Evolutionary conservation across 2,888 invertebrate genomes (phyloP).

Genomic region (Tanypteryx hageni): DNA sequence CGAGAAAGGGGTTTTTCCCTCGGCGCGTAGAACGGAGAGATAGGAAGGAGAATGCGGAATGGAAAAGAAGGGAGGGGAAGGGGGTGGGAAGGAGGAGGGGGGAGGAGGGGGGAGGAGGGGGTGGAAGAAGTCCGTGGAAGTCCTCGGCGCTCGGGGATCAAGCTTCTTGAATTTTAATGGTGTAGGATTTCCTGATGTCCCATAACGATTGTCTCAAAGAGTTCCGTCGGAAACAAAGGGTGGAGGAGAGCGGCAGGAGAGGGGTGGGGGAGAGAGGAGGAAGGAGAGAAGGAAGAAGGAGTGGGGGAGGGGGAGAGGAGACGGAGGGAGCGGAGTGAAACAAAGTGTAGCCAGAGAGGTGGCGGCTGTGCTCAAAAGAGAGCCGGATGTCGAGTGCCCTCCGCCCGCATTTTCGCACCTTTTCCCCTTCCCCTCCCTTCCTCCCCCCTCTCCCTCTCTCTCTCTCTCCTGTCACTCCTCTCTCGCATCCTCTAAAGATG

Average conservation of each 20-base stretch:
- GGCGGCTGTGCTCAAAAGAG: not conserved
- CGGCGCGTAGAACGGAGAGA: no score
- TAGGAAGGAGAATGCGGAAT: no score
- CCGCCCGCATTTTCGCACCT: not conserved
- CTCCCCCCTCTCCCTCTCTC: not conserved
- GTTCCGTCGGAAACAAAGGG: constrained; percentile 49
- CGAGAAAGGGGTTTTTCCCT: not conserved
- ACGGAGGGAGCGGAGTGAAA: not conserved
- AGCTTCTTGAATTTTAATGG: constrained; percentile 63
- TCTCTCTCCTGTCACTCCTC: not conserved
- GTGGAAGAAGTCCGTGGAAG: not conserved
- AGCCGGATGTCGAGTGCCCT: not conserved
- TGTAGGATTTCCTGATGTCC: constrained; percentile 61
- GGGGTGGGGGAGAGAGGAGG: not conserved
- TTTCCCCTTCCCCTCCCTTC: not conserved
- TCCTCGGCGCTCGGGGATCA: constrained; percentile 36
- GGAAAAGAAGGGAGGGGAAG: no score
- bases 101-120: not conserved
- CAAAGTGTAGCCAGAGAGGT: not conserved
- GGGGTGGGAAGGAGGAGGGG: no score
- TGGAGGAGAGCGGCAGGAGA: not conserved
- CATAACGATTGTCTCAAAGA: constrained; percentile 61
- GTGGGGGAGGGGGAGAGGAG: not conserved
- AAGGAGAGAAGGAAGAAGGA: not conserved
- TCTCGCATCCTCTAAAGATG: not conserved